A percentile compares a stretch with the other conserved stretches of the same genome.
These are phyloP conservation scores for Tetragnatha montana DNA, from an alignment of 2,888 invertebrate species.

Conservation along the genomic window DNA sequence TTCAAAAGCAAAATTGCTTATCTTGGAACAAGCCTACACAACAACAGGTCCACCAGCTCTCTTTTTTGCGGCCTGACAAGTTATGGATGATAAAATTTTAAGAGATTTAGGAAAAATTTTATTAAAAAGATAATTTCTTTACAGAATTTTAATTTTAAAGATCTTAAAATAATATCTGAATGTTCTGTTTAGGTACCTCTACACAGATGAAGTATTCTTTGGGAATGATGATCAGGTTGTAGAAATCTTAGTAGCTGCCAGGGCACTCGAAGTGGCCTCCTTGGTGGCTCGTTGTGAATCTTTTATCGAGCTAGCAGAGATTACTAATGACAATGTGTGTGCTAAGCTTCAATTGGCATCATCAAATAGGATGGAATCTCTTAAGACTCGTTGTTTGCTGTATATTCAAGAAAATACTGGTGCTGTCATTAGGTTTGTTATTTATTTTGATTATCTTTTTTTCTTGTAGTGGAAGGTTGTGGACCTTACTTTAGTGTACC, in stretches of 20 bases:
- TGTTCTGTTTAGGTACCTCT: slow-evolving; percentile 38
- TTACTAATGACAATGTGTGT: slow-evolving; percentile 28
- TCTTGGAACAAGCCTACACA: no score
- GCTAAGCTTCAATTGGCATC: slow-evolving; percentile 25
- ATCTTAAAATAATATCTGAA: no score
- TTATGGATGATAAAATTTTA: no score
- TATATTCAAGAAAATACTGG: slow-evolving; percentile 54
- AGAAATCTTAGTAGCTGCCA: slow-evolving; percentile 32
- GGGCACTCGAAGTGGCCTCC: slow-evolving; percentile 11
- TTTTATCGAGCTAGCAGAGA: slow-evolving; percentile 31
- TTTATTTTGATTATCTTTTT: not conserved
- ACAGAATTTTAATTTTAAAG: no score
- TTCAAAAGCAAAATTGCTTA: no score
- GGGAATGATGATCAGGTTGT: slow-evolving; percentile 16
- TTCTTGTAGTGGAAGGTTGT: no score
- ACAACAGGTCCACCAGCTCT: no score
- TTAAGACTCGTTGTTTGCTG: slow-evolving; percentile 30
- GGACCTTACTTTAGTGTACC: no score
- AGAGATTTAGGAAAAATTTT: no score
- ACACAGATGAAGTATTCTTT: slow-evolving; percentile 58
- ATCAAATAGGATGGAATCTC: slow-evolving; percentile 11
- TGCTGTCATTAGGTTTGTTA: slow-evolving; percentile 44
- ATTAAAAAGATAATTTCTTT: no score
- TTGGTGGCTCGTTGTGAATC: slow-evolving; percentile 28
- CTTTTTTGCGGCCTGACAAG: no score